Percentiles rank a stretch among this genome's conserved stretches.
Evolutionary conservation across 1,140 invertebrate genomes (phyloP).

Genomic region (Drosophila sucinea): DNA sequence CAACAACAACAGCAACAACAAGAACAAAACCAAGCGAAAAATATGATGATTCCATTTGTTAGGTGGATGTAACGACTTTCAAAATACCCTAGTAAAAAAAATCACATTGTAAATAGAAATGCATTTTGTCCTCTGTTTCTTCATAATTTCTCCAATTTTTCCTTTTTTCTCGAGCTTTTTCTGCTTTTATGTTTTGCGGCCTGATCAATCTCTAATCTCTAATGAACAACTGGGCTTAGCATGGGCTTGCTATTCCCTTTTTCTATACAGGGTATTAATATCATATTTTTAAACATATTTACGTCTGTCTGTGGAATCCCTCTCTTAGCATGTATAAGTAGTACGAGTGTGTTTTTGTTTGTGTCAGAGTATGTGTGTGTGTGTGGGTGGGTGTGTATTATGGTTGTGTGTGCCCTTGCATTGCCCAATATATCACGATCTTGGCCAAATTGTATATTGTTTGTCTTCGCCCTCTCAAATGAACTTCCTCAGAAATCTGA

Average conservation of each 20-base stretch:
- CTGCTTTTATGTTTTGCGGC: too few relatives aligned
- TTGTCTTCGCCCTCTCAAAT: conserved; percentile 42
- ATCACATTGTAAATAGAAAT: too few relatives aligned
- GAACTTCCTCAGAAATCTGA: conserved; percentile 41
- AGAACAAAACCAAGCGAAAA: not conserved
- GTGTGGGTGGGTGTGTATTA: not conserved
- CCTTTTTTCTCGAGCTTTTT: too few relatives aligned
- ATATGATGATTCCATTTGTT: not conserved
- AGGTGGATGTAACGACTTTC: too few relatives aligned
- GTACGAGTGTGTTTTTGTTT: conserved; percentile 2
- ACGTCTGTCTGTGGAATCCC: conserved; percentile 59
- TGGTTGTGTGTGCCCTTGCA: conserved; percentile 8
- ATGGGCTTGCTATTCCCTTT: not conserved
- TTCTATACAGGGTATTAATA: conserved; percentile 9
- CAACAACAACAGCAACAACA: not conserved
- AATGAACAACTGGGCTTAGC: too few relatives aligned
- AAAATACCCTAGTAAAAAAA: too few relatives aligned
- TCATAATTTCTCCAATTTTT: too few relatives aligned
- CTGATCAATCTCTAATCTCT: too few relatives aligned
- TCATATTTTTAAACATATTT: conserved; percentile 63
- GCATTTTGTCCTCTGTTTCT: too few relatives aligned
- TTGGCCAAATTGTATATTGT: conserved; percentile 19
- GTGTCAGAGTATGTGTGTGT: not conserved
- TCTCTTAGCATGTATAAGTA: conserved; percentile 40
- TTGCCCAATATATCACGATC: conserved; percentile 3